Evolutionary conservation across 1,140 invertebrate genomes (phyloP).

Genomic region (Megalonaias nervosa): DNA sequence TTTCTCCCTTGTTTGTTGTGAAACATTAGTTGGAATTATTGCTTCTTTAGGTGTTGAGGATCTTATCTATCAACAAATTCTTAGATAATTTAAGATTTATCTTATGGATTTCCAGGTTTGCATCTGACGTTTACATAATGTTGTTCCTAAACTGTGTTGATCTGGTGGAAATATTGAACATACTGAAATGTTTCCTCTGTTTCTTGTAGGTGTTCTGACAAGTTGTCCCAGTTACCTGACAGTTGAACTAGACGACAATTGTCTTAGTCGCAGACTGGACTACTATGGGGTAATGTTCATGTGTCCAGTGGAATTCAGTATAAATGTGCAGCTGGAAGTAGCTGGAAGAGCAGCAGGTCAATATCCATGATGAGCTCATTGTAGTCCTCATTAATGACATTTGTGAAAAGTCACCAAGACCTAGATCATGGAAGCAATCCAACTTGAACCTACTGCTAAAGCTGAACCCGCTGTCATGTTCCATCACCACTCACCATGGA

Average conservation of each 20-base stretch:
- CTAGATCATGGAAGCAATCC: constrained; percentile 37
- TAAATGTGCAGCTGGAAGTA: neutral
- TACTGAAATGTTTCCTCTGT: neutral
- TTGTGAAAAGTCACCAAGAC: constrained; percentile 43
- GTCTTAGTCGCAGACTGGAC: constrained; percentile 44
- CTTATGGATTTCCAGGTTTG: too few species aligned
- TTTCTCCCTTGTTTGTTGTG: too few species aligned
- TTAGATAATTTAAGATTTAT: too few species aligned
- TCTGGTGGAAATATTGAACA: too few species aligned
- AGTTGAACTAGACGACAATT: constrained; percentile 56
- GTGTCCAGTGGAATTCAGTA: constrained; percentile 48
- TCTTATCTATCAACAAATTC: too few species aligned
- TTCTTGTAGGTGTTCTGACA: constrained; percentile 46
- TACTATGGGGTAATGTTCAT: constrained; percentile 53
- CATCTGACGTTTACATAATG: too few species aligned
- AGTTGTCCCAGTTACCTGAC: constrained; percentile 55
- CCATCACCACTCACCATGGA: constrained; percentile 43
- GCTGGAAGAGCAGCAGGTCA: constrained; percentile 20
- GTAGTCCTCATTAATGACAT: constrained; percentile 56
- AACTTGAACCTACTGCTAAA: constrained; percentile 2
- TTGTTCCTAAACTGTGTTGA: too few species aligned
- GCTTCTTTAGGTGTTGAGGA: too few species aligned
- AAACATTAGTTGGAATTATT: too few species aligned
- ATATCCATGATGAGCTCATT: constrained; percentile 54
- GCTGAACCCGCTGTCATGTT: neutral